Evolutionary conservation across 2,113 vertebrate genomes (phyloP), one percentile per base, ranked within the genome.

Genomic region (Aleadryas rufinucha): DNA sequence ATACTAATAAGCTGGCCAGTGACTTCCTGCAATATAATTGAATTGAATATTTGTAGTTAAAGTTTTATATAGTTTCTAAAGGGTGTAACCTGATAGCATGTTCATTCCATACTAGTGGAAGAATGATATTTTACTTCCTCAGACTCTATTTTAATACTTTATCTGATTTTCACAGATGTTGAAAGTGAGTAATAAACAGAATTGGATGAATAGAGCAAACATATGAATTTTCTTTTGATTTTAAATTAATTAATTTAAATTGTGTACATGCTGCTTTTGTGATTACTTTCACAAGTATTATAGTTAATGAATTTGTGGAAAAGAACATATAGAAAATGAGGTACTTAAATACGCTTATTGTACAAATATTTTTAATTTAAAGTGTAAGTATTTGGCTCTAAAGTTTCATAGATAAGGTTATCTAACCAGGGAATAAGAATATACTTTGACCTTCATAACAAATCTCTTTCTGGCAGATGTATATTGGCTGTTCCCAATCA

Each of bases 141-240:
- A 87, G 52, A 82, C 8, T 94, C 9, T 22, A 22, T 78, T 88
- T 87, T 64, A 87, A 74, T 78, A 39, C 13, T 83, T 94, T 68
- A 82, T 82, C 69, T 87, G 80, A 95, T 89, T 94, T 61, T n/a
- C 42, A 87, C 33, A 89, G 69, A 79, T 47, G 44, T 84, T 61
- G 84, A 82, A 95, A 89, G 84, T 75, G 91, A 92, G 91, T 60
- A 95, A 86, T 80, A 90, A 75, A 76, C 87, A 89, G 28, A 94
- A 64, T 33, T 91, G 74, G 49, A 78, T 84, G 44, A 94, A 91
- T 79, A 49, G 23, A 92, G 30, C 41, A 95, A 93, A 75, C 17
- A 61, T 68, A 87, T 82, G 61, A 89, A 89, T 79, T 89, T 87
- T 94, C 53, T 87, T 95, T 75, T 78, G 33, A 84, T 94, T 91